phyloP scores from a whole-genome alignment of 2,113 vertebrate species.

The Petrocephalus microphthalmus region DNA sequence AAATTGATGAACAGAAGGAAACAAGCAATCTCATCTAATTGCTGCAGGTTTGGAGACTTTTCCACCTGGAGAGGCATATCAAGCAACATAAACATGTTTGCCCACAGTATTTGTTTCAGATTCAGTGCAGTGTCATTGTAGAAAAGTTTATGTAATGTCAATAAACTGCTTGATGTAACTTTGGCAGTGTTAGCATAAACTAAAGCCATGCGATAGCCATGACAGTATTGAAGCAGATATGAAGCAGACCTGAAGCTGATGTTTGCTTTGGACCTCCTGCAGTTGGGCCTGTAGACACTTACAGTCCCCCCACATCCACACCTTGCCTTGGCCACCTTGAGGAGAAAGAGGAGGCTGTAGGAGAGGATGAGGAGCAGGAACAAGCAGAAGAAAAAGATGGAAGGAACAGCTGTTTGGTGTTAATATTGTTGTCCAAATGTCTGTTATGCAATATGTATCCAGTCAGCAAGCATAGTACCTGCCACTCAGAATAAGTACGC shows the following conservation, averaged over 20 bases:
- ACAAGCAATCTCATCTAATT: constrained; percentile 9
- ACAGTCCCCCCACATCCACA: constrained; percentile 57
- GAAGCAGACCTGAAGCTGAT: constrained; percentile 58
- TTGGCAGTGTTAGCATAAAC: not conserved
- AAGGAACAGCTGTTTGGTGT: not conserved
- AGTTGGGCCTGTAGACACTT: constrained; percentile 62
- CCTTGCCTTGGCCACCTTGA: constrained; percentile 52
- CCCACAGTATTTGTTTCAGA: not conserved
- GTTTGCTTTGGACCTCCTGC: constrained; percentile 67
- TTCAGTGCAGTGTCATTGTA: not conserved
- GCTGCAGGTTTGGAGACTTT: constrained; percentile 45
- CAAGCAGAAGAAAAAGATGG: not conserved
- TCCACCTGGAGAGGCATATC: constrained; percentile 47
- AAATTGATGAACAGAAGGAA: too few species aligned
- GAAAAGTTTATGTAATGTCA: too few species aligned
- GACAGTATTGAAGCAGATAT: constrained; percentile 54
- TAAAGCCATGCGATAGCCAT: not conserved
- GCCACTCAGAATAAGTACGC: too few species aligned
- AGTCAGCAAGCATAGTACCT: too few species aligned
- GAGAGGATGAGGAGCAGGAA: not conserved
- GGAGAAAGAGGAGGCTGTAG: not conserved
- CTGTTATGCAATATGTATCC: too few species aligned
- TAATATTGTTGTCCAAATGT: too few species aligned
- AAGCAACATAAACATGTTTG: not conserved
- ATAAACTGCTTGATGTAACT: not conserved